Percentiles rank a stretch among this genome's conserved stretches.
phyloP scores from a whole-genome alignment of 2,113 vertebrate species.

The Alosa alosa region DNA sequence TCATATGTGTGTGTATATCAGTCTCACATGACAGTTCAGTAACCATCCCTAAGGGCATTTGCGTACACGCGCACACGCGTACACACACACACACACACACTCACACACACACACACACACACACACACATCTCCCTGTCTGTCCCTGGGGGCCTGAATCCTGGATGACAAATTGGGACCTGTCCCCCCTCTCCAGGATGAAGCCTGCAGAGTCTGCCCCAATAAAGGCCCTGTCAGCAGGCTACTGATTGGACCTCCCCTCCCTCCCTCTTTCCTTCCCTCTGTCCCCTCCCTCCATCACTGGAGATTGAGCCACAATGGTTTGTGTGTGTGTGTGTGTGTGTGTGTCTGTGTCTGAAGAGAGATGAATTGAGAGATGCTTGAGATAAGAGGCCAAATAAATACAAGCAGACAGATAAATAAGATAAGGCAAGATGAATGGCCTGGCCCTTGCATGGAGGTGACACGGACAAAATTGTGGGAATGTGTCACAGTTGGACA shows the following conservation, averaged over 20 bases:
- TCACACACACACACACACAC: background rate
- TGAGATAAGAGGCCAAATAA: background rate
- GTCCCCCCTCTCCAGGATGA: background rate
- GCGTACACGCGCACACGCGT: too few relatives aligned
- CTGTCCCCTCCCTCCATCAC: background rate
- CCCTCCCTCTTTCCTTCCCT: background rate
- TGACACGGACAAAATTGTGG: background rate
- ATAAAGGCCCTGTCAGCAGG: constrained; percentile 1
- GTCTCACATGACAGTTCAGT: background rate
- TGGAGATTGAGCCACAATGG: background rate
- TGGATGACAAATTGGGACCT: constrained; percentile 7
- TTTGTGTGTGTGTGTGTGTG: background rate
- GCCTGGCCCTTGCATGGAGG: background rate
- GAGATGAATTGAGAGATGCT: background rate
- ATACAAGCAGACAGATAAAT: constrained; percentile 5
- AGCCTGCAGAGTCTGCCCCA: background rate
- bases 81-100: background rate
- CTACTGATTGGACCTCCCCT: background rate
- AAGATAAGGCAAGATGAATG: constrained; percentile 6
- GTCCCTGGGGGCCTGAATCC: background rate
- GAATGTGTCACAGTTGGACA: background rate
- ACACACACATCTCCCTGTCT: background rate
- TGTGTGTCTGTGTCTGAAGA: background rate
- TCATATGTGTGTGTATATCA: background rate
- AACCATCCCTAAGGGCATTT: background rate